Percentiles rank a stretch among this genome's conserved stretches.
Conservation (phyloP, 2,888 invertebrate genomes). For the Xestia c-nigrum region DNA sequence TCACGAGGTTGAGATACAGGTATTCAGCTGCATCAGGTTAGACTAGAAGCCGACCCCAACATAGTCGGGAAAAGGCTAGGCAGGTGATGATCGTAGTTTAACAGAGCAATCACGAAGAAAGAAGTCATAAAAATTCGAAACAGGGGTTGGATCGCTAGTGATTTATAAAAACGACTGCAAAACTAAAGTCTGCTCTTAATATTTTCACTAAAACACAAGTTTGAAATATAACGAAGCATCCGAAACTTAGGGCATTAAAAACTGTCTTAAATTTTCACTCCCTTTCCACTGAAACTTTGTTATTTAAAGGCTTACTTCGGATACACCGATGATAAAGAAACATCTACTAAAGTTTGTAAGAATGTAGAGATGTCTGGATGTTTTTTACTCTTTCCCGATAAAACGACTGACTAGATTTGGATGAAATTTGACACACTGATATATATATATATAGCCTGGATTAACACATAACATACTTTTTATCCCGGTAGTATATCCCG, state of each 20-base stretch:
- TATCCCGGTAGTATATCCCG: too few relatives aligned
- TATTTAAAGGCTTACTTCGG: slow-evolving; percentile 48
- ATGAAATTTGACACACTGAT: too few relatives aligned
- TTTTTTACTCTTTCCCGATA: too few relatives aligned
- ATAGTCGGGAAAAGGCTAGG: too few relatives aligned
- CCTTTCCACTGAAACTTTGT: slow-evolving; percentile 33
- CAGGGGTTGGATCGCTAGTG: background rate
- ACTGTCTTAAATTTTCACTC: slow-evolving; percentile 42
- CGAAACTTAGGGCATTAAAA: slow-evolving; percentile 54
- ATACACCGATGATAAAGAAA: slow-evolving; percentile 25
- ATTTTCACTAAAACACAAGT: slow-evolving; percentile 52
- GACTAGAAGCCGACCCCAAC: too few relatives aligned
- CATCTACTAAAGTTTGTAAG: background rate
- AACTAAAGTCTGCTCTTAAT: slow-evolving; percentile 29
- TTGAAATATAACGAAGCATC: slow-evolving; percentile 30
- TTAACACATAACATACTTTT: too few relatives aligned
- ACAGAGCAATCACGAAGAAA: background rate
- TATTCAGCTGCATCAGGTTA: too few relatives aligned
- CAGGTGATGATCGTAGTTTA: too few relatives aligned
- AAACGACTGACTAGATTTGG: too few relatives aligned
- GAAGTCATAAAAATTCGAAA: background rate
- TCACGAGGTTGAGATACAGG: too few relatives aligned
- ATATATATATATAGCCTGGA: too few relatives aligned
- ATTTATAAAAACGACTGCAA: background rate
- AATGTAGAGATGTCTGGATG: too few relatives aligned